Evolutionary conservation across 2,113 vertebrate species (phyloP), one percentile per base, ranked within the genome.

Genomic region (Pyxicephalus adspersus): DNA sequence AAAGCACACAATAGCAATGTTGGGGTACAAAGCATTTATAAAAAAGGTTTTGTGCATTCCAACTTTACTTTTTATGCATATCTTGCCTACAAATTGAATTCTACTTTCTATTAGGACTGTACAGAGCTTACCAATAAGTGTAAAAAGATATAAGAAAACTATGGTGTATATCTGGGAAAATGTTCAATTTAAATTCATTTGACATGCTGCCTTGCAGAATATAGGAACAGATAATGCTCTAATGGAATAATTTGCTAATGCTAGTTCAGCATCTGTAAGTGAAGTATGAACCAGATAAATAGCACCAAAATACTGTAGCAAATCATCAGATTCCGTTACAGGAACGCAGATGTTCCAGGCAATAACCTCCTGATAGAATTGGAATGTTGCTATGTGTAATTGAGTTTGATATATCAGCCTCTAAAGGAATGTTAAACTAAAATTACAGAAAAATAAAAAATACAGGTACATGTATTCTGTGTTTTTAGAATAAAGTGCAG

Each of bases 231-330:
- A 52, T 64, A 77, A 63, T 20, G 22, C 50, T 17, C 9, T 52
- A 26, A 77, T 54, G 61, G 58, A 54, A 29, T 28, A 8, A 54
- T 52, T 45, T 28, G 34, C 58, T 64, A 45, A 63, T 65, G 74
- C 25, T 55, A 77, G 25, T 54, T 77, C 58, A 65, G 75, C 38
- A 77, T 64, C 23, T 65, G 58, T 64, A 64, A 52, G 11, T 22
- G 50, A 16, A 55, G 70, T 72, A 72, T 70, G 52, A 72, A 31
- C 7, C 70, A 70, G 66, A 72, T 72, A 72, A 72, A 72, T 72
- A 55, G 5, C 26, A 31, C 70, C 26, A n/a, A 57, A 31, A 72
- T 20, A 72, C 52, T 72, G 26, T n/a, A 57, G 70, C 52, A 57
- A 72, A 57, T 51, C 70, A 31, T 55, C 26, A 34, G 31, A 72